Base-by-base conservation (phyloP, 1,140 invertebrate genomes). In the Drosophila orena region DNA sequence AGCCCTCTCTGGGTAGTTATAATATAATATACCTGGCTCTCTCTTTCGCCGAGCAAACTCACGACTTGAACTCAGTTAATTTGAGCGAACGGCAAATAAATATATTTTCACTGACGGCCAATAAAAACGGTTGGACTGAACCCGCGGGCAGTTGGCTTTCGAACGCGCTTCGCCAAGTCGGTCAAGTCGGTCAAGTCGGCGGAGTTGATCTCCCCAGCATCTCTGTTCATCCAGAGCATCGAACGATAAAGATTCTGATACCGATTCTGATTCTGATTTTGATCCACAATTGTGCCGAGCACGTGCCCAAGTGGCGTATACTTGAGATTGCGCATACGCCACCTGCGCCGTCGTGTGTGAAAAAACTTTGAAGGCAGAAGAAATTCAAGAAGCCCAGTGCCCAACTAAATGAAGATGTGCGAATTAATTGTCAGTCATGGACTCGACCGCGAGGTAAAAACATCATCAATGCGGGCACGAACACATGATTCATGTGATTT, bases 361-460 rank as follows among this genome's bases (percentile, higher is more conserved):
- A 5, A 12, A 17, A 30, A 62, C 12, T n/a, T 6, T 49, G 50
- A 52, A 15, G 14, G 17, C 30, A 10, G 2, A 54, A 42, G 22
- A 17, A 34, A 22, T 12, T 52, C 5, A 64, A 62, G 20, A 42
- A 37, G 8, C 3, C 11, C 12, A 56, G n/a, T 22, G 52, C 35
- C 14, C 20, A 35, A 42, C 22, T 50, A 77, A 34, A 76, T 70
- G 66, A 79, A 76, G 60, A 91, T 91, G 90, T 91, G 90, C 74
- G 90, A 91, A 84, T 70, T 91, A 64, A 75, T 90, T 40, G 71
- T 91, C 76, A 91, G 84, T 78, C 90, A 84, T 76, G 71, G 77
- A 53, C 72, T 90, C 54, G 81, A 81, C 56, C 90, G 76, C 64
- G 79, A 91, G 90, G 90, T 91, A 91, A 27, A 64, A 66, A 34